These are phyloP conservation scores for Abscondita cerata DNA, from an alignment of 2,888 invertebrate genomes.

Conservation along the genomic window DNA sequence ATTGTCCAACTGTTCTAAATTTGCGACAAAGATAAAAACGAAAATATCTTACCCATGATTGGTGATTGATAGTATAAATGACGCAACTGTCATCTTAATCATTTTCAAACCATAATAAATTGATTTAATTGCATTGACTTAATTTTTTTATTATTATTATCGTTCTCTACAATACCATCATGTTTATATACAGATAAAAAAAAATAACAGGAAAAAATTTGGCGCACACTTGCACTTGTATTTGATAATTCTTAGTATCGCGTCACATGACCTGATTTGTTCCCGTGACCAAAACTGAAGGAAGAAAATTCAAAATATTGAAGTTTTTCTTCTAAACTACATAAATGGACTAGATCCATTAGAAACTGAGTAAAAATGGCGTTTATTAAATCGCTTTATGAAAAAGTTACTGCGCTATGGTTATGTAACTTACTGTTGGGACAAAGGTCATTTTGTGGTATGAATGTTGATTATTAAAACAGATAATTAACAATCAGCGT, in stretches of 20 bases:
- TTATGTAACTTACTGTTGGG: conserved; percentile 41
- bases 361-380: conserved; percentile 65
- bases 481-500: conserved; percentile 34
- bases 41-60: no score
- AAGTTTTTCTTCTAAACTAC: conserved; percentile 54
- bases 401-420: conserved; percentile 16
- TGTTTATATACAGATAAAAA: background rate
- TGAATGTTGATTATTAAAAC: conserved; percentile 38
- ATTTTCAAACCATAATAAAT: no score
- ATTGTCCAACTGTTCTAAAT: no score
- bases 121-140: no score
- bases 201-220: background rate
- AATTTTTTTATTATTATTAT: no score
- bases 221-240: conserved; percentile 38
- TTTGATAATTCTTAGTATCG: conserved; percentile 47
- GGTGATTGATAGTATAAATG: no score
- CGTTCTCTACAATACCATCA: no score
- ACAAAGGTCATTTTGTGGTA: conserved; percentile 44
- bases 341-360: conserved; percentile 68
- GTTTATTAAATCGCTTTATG: conserved; percentile 14
- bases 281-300: conserved; percentile 75
- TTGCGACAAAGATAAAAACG: no score
- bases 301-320: conserved; percentile 68
- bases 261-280: conserved; percentile 78
- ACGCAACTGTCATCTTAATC: no score